Conservation (phyloP, 2,888 invertebrate species). For the Plebejus argus region DNA sequence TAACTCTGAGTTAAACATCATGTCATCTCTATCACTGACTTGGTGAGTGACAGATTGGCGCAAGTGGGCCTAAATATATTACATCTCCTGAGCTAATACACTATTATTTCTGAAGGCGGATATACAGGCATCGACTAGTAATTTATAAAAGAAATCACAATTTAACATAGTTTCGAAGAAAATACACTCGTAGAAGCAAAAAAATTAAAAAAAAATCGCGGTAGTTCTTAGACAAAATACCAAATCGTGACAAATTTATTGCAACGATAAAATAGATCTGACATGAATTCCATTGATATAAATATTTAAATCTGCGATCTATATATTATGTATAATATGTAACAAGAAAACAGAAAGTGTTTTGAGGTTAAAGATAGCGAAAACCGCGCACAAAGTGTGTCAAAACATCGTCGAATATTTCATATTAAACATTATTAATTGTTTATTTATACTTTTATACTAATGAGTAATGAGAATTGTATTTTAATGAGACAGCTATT, state of each 20-base stretch:
- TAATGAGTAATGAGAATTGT: not conserved
- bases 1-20: no score
- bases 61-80: no score
- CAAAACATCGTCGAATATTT: not conserved
- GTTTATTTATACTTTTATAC: not conserved
- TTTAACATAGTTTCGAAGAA: no score
- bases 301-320: not conserved
- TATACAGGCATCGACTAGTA: no score
- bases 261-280: not conserved
- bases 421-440: conserved; percentile 1
- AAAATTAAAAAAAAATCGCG: not conserved
- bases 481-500: not conserved
- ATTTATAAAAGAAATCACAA: no score
- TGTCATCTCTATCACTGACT: no score
- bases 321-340: conserved; percentile 30
- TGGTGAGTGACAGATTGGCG: no score
- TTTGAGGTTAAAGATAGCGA: conserved; percentile 23
- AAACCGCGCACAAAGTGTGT: not conserved
- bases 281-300: conserved; percentile 4
- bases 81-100: no score
- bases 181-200: no score
- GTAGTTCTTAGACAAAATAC: no score
- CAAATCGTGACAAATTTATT: not conserved
- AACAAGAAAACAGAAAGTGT: conserved; percentile 30
- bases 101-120: no score